Conservation (phyloP, 2,113 vertebrate species). For the Leptodactylus fuscus region DNA sequence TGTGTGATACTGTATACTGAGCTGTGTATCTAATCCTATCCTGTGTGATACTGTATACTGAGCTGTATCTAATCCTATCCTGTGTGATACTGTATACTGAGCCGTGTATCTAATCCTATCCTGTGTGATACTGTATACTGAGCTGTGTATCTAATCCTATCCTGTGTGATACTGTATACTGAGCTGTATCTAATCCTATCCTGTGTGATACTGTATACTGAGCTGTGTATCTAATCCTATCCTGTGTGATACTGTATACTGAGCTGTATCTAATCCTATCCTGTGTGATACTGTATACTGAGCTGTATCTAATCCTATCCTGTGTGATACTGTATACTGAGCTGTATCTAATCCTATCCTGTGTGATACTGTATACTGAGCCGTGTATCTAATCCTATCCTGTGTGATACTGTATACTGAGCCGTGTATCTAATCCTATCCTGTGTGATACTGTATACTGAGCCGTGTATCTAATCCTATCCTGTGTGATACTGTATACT, state of each 20-base stretch:
- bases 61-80: not conserved
- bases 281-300: not conserved
- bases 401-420: too few species aligned
- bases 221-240: not conserved
- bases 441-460: not conserved
- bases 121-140: not conserved
- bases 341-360: not conserved
- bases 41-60: not conserved
- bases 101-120: not conserved
- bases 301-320: not conserved
- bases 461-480: too few species aligned
- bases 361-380: not conserved
- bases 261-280: not conserved
- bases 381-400: too few species aligned
- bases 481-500: not conserved
- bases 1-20: not conserved
- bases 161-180: not conserved
- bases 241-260: not conserved
- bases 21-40: not conserved
- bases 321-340: not conserved
- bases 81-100: not conserved
- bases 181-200: not conserved
- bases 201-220: not conserved
- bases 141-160: not conserved
- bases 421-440: not conserved